phyloP scores from a whole-genome alignment of 2,113 vertebrate species.

The Mandrillus leucophaeus region DNA sequence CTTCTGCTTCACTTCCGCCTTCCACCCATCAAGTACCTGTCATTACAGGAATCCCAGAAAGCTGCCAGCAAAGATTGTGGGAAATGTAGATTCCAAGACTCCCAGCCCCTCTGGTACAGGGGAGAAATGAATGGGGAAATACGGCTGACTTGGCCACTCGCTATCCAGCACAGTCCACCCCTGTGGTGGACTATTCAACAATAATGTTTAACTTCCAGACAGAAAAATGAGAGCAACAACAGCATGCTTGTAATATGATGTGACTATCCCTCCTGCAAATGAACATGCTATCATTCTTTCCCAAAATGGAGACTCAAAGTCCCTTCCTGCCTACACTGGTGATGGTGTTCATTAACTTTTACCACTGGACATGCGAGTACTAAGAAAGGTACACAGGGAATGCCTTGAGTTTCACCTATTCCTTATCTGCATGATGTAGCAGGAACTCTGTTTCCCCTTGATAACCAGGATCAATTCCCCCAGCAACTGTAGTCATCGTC shows the following conservation, averaged over 20 bases:
- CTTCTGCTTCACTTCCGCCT: neutral
- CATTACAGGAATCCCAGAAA: neutral
- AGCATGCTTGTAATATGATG: no score
- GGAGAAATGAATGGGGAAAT: neutral
- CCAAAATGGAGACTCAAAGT: neutral
- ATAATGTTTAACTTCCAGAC: neutral
- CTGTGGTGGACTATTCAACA: neutral
- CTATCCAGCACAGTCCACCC: no score
- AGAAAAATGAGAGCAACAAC: neutral
- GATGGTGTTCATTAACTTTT: neutral
- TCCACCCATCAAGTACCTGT: neutral
- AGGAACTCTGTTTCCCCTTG: neutral
- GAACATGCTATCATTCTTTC: neutral
- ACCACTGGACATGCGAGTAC: neutral
- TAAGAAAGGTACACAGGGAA: neutral
- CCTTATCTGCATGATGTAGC: neutral
- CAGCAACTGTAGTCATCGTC: fast-evolving
- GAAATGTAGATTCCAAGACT: neutral
- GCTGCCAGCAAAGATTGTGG: neutral
- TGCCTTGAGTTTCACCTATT: neutral
- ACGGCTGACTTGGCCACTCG: neutral
- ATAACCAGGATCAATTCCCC: neutral
- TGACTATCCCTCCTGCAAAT: neutral
- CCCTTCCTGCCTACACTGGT: neutral
- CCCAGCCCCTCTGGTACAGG: neutral